These are phyloP conservation scores for Isaurus tuberculatus DNA, from an alignment of 92 coral and sea anemone species.

Conservation along the genomic window DNA sequence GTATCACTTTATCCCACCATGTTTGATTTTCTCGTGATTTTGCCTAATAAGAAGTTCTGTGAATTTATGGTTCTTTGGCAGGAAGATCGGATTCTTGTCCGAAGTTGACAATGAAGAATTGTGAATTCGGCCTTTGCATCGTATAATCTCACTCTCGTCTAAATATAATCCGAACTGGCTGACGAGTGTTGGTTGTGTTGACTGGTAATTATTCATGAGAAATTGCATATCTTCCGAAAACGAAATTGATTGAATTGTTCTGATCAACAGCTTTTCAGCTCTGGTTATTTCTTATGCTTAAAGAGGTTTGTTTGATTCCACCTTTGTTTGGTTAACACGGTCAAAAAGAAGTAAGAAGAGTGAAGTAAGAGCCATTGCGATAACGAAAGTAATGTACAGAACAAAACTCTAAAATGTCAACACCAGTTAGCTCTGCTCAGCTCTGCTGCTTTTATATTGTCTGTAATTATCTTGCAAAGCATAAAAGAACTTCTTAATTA, in stretches of 20 bases:
- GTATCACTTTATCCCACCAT: slow-evolving; percentile 67
- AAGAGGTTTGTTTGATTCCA: no score
- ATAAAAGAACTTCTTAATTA: no score
- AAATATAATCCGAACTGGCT: slow-evolving; percentile 54
- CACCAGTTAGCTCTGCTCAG: no score
- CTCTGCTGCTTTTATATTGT: no score
- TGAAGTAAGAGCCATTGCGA: no score
- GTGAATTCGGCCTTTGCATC: slow-evolving; percentile 60
- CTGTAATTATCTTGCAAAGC: no score
- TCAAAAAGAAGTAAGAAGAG: no score
- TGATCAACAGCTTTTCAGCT: slow-evolving; percentile 37
- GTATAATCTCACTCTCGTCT: slow-evolving; percentile 38
- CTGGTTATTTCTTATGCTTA: slow-evolving; percentile 11
- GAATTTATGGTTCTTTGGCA: slow-evolving; percentile 58
- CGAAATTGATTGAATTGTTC: slow-evolving; percentile 5
- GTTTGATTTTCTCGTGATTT: slow-evolving; percentile 55
- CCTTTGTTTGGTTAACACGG: no score
- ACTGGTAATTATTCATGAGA: slow-evolving; percentile 28
- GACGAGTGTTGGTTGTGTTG: slow-evolving; percentile 53
- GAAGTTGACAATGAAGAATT: slow-evolving; percentile 50
- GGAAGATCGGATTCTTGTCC: slow-evolving; percentile 56
- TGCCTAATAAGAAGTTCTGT: slow-evolving; percentile 50
- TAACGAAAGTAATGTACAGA: no score
- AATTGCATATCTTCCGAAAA: slow-evolving; percentile 33
- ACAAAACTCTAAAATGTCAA: no score